These are phyloP conservation scores for Ciconia nigra DNA, from an alignment of 2,797 vertebrate species.

Conservation along the genomic window DNA sequence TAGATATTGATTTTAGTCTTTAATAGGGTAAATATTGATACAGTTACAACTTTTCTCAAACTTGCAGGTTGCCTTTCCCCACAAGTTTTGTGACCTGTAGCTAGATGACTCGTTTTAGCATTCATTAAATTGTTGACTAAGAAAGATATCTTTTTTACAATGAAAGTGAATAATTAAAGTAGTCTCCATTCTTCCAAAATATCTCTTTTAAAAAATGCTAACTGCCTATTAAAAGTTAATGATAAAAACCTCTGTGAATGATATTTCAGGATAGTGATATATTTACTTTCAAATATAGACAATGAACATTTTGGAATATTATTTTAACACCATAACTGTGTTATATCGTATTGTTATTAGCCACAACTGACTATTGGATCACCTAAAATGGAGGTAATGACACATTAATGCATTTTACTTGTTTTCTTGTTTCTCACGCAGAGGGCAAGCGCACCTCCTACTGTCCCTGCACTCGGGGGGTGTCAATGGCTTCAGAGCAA, in stretches of 20 bases:
- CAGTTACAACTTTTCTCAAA: background rate
- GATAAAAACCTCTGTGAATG: background rate
- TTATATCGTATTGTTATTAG: background rate
- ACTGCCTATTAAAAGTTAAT: background rate
- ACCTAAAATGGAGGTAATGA: background rate
- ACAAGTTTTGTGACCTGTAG: background rate
- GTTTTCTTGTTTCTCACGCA: background rate
- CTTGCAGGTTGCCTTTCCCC: background rate
- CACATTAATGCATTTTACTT: background rate
- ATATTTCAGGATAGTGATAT: background rate
- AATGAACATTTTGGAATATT: background rate
- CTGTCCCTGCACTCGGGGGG: fast-evolving
- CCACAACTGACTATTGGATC: background rate
- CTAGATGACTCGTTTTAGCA: background rate
- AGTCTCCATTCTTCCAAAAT: background rate
- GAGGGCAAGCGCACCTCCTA: background rate
- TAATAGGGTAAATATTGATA: conserved; percentile 6
- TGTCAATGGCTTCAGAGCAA: background rate
- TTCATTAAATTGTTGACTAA: background rate
- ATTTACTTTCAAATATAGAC: background rate
- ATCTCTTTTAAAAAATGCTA: background rate
- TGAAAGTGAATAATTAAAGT: background rate
- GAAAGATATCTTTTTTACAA: background rate
- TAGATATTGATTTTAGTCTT: conserved; percentile 7
- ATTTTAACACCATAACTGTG: background rate